Percentiles rank a stretch among this genome's conserved stretches.
These are phyloP conservation scores for Pseudochirops cupreus DNA, from an alignment of 2,797 vertebrate genomes.

Conservation along the genomic window DNA sequence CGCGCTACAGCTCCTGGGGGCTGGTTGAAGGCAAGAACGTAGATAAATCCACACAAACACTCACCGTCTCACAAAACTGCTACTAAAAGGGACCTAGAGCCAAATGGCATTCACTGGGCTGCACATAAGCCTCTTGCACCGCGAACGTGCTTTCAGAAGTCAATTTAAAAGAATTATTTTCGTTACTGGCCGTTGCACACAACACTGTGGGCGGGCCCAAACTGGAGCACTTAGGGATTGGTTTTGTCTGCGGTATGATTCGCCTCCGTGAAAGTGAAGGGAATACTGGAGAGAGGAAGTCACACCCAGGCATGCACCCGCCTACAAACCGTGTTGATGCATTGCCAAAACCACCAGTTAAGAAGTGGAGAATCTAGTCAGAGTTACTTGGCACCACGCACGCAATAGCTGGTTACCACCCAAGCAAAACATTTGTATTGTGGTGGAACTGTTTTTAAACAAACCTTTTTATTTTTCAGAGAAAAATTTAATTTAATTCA, in stretches of 20 bases:
- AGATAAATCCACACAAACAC: background rate
- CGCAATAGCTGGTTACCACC: background rate
- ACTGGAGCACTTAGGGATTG: background rate
- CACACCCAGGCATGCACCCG: background rate
- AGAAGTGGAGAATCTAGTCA: background rate
- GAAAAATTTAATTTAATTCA: slow-evolving; percentile 6
- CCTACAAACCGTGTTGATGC: background rate
- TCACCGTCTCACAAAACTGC: background rate
- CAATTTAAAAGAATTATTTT: background rate
- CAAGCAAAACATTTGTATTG: slow-evolving; percentile 5
- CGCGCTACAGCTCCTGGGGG: background rate
- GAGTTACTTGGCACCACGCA: background rate
- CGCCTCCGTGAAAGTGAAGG: background rate
- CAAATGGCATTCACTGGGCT: background rate
- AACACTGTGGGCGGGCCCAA: background rate
- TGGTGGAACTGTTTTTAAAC: background rate
- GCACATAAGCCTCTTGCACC: background rate
- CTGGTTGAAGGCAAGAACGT: background rate
- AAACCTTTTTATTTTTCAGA: background rate
- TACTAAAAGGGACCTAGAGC: background rate
- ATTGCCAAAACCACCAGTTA: background rate
- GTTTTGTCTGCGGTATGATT: background rate
- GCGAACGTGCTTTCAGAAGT: background rate
- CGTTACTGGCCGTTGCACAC: background rate
- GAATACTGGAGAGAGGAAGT: background rate